Evolutionary conservation across 1,140 invertebrate genomes (phyloP).

Genomic region (Atta colombica): DNA sequence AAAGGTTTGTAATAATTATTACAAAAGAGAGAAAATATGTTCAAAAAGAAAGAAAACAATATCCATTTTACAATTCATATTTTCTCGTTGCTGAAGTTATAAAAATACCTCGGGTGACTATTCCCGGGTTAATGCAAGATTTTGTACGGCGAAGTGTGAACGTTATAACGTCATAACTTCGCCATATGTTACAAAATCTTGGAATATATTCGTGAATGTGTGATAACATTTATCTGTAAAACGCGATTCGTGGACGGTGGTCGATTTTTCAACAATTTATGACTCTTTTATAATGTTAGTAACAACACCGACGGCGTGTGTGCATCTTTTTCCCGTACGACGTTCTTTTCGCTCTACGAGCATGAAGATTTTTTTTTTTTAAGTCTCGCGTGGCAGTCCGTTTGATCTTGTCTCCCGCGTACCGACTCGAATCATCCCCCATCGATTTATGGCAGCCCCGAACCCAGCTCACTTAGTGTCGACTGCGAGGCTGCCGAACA

Average conservation of each 20-base stretch:
- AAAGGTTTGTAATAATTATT: no score
- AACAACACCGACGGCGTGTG: constrained; percentile 53
- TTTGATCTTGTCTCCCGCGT: constrained; percentile 51
- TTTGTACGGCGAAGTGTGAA: neutral
- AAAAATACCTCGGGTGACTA: no score
- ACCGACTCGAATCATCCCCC: constrained; percentile 55
- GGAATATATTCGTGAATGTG: neutral
- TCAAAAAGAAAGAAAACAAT: no score
- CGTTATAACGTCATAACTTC: no score
- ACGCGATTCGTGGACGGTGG: neutral
- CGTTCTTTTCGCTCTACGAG: constrained; percentile 7
- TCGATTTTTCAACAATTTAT: constrained; percentile 41
- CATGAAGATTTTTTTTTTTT: constrained; percentile 22
- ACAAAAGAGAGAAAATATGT: no score
- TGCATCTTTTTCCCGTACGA: constrained; percentile 27
- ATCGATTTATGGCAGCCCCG: constrained; percentile 51
- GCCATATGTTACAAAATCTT: no score
- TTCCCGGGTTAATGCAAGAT: neutral
- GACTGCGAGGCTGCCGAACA: constrained; percentile 63
- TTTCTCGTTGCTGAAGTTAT: no score
- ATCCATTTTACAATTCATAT: no score
- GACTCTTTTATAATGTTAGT: neutral
- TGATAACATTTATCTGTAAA: neutral
- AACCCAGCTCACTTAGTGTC: constrained; percentile 46
- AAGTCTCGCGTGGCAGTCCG: constrained; percentile 51